Conservation (phyloP, 2,888 invertebrate species). For the Lithophane socia region DNA sequence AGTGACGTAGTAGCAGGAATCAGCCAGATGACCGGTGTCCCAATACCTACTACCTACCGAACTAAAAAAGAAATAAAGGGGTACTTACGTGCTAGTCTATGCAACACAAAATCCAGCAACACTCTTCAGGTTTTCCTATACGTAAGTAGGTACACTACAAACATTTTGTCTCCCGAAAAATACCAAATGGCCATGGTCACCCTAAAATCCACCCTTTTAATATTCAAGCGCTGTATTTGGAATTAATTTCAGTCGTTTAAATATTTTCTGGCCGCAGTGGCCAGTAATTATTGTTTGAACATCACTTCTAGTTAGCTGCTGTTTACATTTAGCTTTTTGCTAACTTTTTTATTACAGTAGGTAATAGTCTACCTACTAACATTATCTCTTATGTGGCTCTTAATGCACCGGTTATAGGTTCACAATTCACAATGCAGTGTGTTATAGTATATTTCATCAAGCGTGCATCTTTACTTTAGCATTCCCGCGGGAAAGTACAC, state of each 20-base stretch:
- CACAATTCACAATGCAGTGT: no score
- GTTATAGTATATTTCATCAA: no score
- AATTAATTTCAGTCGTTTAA: slow-evolving; percentile 85
- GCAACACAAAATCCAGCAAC: neutral
- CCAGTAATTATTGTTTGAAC: slow-evolving; percentile 82
- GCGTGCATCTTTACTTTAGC: no score
- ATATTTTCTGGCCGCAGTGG: slow-evolving; percentile 75
- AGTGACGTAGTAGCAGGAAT: neutral
- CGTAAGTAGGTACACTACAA: neutral
- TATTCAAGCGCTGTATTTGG: slow-evolving; percentile 81
- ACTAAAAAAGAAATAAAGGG: neutral
- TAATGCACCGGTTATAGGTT: no score
- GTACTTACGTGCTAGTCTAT: neutral
- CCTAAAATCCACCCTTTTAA: slow-evolving; percentile 80
- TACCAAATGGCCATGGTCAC: slow-evolving; percentile 66
- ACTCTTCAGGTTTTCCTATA: neutral
- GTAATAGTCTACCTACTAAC: neutral
- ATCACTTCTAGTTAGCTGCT: slow-evolving; percentile 70
- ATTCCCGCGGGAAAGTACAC: no score
- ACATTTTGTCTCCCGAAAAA: neutral
- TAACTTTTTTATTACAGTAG: slow-evolving; percentile 33
- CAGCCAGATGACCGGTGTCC: neutral
- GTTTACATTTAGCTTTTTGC: slow-evolving; percentile 62
- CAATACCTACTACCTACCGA: no score
- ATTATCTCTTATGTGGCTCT: no score